These are phyloP conservation scores for Recurvirostra avosetta DNA, from an alignment of 2,113 vertebrate genomes.

Conservation along the genomic window DNA sequence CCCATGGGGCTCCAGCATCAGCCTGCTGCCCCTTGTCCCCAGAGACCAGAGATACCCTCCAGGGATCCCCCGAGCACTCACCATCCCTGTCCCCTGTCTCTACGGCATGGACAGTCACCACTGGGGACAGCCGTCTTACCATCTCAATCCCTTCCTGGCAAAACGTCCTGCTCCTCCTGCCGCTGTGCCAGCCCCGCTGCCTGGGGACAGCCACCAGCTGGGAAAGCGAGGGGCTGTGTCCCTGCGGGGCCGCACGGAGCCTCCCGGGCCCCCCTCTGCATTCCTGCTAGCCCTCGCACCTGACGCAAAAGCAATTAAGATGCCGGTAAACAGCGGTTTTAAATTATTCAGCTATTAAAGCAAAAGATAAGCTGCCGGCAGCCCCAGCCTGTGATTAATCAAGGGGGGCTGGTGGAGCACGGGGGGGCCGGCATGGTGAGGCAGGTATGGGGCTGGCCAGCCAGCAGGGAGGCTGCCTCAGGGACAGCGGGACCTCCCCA, in stretches of 20 bases:
- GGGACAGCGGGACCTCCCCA: neutral
- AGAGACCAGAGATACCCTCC: neutral
- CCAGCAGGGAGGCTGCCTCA: neutral
- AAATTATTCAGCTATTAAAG: conserved; percentile 81
- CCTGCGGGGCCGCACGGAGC: fast-evolving
- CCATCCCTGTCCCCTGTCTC: neutral
- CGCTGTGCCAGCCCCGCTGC: neutral
- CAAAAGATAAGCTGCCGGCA: conserved; percentile 74
- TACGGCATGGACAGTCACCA: neutral
- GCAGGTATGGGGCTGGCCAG: fast-evolving
- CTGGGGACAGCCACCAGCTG: neutral
- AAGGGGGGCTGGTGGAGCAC: neutral
- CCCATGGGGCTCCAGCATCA: neutral
- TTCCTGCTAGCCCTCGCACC: conserved; percentile 54
- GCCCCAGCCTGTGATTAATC: conserved; percentile 74
- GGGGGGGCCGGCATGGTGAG: neutral
- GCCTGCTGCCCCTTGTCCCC: neutral
- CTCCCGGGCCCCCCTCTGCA: conserved; percentile 36
- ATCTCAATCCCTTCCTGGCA: neutral
- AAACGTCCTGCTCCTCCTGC: fast-evolving
- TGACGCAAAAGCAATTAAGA: conserved; percentile 78
- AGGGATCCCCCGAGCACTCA: neutral
- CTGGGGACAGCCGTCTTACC: neutral
- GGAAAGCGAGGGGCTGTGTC: neutral
- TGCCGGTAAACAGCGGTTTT: conserved; percentile 56